Evolutionary conservation across 2,888 invertebrate genomes (phyloP).

Genomic region (Drosophila heteroneura): DNA sequence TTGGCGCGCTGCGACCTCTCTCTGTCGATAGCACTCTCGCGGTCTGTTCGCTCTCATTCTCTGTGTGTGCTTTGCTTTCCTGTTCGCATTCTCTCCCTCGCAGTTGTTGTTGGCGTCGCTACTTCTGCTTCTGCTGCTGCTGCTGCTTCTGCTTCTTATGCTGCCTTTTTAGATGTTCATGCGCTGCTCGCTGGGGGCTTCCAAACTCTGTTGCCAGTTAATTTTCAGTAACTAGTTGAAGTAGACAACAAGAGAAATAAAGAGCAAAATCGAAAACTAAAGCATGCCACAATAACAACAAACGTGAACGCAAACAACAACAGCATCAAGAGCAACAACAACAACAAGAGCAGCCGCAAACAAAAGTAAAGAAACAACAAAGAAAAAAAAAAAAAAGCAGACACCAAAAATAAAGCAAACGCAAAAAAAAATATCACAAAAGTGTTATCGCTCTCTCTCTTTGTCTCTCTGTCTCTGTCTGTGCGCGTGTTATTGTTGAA

Average conservation of each 20-base stretch:
- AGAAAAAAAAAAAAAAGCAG: slow-evolving; percentile 19
- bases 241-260: slow-evolving; percentile 69
- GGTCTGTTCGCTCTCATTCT: slow-evolving; percentile 26
- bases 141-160: slow-evolving; percentile 41
- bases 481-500: slow-evolving; percentile 53
- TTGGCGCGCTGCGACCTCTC: slow-evolving; percentile 43
- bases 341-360: slow-evolving; percentile 23
- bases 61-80: slow-evolving; percentile 13
- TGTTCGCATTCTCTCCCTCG: slow-evolving; percentile 51
- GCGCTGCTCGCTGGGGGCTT: slow-evolving; percentile 58
- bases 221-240: slow-evolving; percentile 80
- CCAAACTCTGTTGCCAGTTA: slow-evolving; percentile 74
- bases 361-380: slow-evolving; percentile 48
- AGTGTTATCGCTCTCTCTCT: slow-evolving; percentile 32
- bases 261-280: slow-evolving; percentile 45
- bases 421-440: slow-evolving; percentile 36
- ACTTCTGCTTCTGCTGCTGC: slow-evolving; percentile 12
- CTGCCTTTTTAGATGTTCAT: slow-evolving; percentile 64
- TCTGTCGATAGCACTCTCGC: slow-evolving; percentile 15
- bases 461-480: slow-evolving; percentile 11
- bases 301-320: slow-evolving; percentile 20
- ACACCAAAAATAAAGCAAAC: slow-evolving; percentile 32
- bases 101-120: slow-evolving; percentile 30
- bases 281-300: slow-evolving; percentile 37
- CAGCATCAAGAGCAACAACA: slow-evolving; percentile 22